Evolutionary conservation across 2,797 vertebrate genomes (phyloP), one percentile per base, ranked within the genome.

Genomic region (Myoxocephalus aenaeus): DNA sequence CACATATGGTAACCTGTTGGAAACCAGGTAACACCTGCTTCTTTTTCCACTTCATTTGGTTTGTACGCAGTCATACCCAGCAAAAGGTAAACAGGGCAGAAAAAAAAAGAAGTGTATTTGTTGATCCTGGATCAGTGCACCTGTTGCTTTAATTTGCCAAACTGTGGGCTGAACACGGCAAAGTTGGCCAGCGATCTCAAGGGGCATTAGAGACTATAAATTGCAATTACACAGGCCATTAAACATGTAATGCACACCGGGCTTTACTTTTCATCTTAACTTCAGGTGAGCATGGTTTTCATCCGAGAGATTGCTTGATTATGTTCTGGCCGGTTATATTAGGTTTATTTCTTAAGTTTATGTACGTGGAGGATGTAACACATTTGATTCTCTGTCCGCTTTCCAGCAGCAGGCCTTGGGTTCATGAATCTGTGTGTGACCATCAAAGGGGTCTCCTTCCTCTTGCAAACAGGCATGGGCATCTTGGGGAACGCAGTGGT

Each of bases 361-460:
- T 18, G 29, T 17, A 69, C 51, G 22, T 72, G 12, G 48, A 66
- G 20, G 20, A 62, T 85, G 36, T 69, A 56, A 75, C 56, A 54
- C 18, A 56, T 71, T 65, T 29, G 27, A 8, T 32, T 79, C 27
- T 79, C 32, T 67, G 65, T 81, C 59, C 86, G 7, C 38, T 82
- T 79, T 75, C 11, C 50, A 4, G 13, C 18, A 70, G 65, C 82
- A 91, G 88, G 53, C 17, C 27, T 57, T 44, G 36, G 48, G 50
- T 66, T 56, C 65, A 96, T 96, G 95, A 95, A 96, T 84, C 93
- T 96, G 27, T 96, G 95, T 81, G 81, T 95, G 73, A 90, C 94
- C 84, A 95, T 96, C 90, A 96, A 96, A 90, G 95, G 95, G 2
- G 93, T 96, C n/a, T 95, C 95, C 77, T 96, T 96, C 91, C 93